Base-by-base conservation (phyloP, 2,797 vertebrate genomes). In the Siniperca undulata region DNA sequence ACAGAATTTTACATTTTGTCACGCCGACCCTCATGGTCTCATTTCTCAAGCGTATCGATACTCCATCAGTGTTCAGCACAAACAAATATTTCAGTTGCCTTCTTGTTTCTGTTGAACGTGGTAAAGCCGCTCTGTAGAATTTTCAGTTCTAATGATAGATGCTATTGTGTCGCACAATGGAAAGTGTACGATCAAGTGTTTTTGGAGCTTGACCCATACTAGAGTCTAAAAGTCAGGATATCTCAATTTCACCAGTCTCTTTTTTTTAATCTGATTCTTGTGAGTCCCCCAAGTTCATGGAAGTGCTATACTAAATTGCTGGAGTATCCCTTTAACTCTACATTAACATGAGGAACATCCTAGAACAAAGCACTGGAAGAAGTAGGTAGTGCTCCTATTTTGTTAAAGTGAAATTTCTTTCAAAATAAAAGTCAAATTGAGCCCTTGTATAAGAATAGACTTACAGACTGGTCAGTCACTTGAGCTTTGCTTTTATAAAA, bases 301-400 rank as follows among this genome's bases (percentile, higher is more conserved):
- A 3, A 24, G 27, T 16, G 9, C 9, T 12, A 46, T 10, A 8
- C 34, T 38, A 48, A 67, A 44, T 56, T 42, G 19, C 40, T 65
- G 50, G 12, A 65, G 42, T 27, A 44, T n/a, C 61, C 19, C 36
- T 68, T 59, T 27, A 76, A 59, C 27, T 66, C 27, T 20, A 40
- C 4, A 60, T 77, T 27, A 68, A 22, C 42, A 67, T 7, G 16
- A 48, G 22, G 42, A 44, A 19, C 61, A 66, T 56, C 50, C 44
- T 46, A 56, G 27, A 67, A 66, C 38, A 73, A 40, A 73, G 22
- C 60, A 64, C 60, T n/a, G 14, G 20, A 13, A 3, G 40, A 65
- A 27, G 16, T 5, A 48, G 3, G 6, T 17, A 5, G 19, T 42
- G n/a, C 22, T 73, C 6, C 16, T 30, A 30, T 30, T 30, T 59